Percentiles rank a stretch among this genome's conserved stretches.
Conservation (phyloP, 2,888 invertebrate genomes). For the Synergus itoensis region DNA sequence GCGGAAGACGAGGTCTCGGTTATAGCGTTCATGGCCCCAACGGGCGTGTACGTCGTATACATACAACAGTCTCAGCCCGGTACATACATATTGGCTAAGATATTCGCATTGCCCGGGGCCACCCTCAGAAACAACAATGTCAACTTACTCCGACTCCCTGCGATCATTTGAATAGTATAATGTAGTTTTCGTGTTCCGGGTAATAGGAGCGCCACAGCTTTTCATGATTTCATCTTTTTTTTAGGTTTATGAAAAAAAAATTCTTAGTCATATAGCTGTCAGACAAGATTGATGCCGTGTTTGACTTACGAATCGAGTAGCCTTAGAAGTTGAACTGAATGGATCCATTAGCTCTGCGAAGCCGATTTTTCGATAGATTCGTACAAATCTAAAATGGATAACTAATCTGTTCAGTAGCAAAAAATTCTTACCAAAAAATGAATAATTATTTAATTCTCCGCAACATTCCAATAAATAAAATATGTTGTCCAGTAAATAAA, state of each 20-base stretch:
- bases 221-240: slow-evolving; percentile 13
- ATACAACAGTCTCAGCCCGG: slow-evolving; percentile 57
- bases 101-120: slow-evolving; percentile 71
- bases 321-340: background rate
- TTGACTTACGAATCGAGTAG: background rate
- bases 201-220: slow-evolving; percentile 11
- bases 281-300: slow-evolving; percentile 5
- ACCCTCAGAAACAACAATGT: slow-evolving; percentile 76
- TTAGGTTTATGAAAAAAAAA: background rate
- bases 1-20: slow-evolving; percentile 64
- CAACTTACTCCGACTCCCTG: slow-evolving; percentile 70
- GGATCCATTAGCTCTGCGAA: background rate
- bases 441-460: too few relatives aligned
- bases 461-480: too few relatives aligned
- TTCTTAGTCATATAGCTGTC: slow-evolving; percentile 7
- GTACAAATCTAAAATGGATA: background rate
- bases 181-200: slow-evolving; percentile 70
- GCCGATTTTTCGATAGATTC: background rate
- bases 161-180: slow-evolving; percentile 74
- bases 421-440: too few relatives aligned
- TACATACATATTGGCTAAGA: slow-evolving; percentile 66
- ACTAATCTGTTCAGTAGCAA: background rate
- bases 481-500: too few relatives aligned
- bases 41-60: slow-evolving; percentile 57
- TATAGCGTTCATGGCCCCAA: slow-evolving; percentile 57